Conservation (phyloP, 2,113 vertebrate species). For the Gadus macrocephalus region DNA sequence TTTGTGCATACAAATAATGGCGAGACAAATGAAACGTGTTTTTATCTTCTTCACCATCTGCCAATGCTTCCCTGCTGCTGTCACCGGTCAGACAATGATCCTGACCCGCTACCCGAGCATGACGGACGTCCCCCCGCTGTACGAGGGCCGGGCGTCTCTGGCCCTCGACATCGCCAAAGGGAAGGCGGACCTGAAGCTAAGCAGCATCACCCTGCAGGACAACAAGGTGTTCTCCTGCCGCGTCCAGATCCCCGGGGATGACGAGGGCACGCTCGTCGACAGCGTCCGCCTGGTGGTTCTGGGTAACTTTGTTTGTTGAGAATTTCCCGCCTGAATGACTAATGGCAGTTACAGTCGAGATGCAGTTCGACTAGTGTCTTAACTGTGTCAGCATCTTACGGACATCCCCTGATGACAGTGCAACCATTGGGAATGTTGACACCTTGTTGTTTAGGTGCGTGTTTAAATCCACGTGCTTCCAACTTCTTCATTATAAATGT, state of each 20-base stretch:
- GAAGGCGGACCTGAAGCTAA: constrained; percentile 42
- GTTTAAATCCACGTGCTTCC: too few relatives aligned
- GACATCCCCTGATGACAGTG: too few relatives aligned
- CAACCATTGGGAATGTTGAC: too few relatives aligned
- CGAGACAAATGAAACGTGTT: neutral
- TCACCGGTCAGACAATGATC: constrained; percentile 22
- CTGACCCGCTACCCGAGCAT: constrained; percentile 14
- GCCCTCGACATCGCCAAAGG: neutral
- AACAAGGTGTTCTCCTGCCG: constrained; percentile 49
- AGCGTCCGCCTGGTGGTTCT: constrained; percentile 47
- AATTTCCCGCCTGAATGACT: too few relatives aligned
- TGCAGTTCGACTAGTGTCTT: too few relatives aligned
- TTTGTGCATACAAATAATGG: neutral
- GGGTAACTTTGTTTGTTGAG: constrained; percentile 40
- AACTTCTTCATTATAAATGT: too few relatives aligned
- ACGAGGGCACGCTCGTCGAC: neutral
- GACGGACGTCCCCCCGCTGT: fast-evolving
- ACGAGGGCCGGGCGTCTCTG: constrained; percentile 13
- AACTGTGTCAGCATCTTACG: too few relatives aligned
- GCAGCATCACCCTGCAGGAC: constrained; percentile 25
- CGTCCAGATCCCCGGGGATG: constrained; percentile 22
- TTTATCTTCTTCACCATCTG: neutral
- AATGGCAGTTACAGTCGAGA: too few relatives aligned
- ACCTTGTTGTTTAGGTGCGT: too few relatives aligned
- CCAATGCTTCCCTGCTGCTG: neutral